Conservation (phyloP, 1,140 invertebrate species). For the Elymnias hypermnestra region DNA sequence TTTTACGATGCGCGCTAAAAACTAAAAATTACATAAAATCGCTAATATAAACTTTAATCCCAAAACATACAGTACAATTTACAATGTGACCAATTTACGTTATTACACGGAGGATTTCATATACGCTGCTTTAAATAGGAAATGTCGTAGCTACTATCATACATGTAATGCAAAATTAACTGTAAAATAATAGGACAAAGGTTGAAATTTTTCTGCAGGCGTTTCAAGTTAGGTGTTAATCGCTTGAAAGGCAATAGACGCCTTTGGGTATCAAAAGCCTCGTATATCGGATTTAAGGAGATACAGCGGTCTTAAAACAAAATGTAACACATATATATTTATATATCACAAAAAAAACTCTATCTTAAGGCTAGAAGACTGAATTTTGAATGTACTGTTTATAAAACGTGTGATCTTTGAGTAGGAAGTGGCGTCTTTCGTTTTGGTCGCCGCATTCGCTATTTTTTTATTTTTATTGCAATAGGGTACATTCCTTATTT, state of each 20-base stretch:
- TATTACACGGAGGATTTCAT: constrained; percentile 12
- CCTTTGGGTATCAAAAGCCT: constrained; percentile 24
- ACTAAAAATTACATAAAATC: background rate
- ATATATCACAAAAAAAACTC: background rate
- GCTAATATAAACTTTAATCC: constrained; percentile 1
- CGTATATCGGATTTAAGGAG: constrained; percentile 27
- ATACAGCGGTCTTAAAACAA: constrained; percentile 2
- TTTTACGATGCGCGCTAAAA: constrained; percentile 15
- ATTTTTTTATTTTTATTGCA: constrained; percentile 24
- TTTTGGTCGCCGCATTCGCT: constrained; percentile 15
- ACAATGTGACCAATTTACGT: background rate
- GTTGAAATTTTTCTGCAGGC: constrained; percentile 2
- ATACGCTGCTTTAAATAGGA: background rate
- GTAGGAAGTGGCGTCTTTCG: constrained; percentile 3
- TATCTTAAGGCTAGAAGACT: background rate
- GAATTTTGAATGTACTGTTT: background rate
- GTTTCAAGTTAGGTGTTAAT: constrained; percentile 21
- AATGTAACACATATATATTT: constrained; percentile 1
- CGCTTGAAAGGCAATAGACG: constrained; percentile 22
- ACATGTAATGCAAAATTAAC: background rate
- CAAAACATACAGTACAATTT: constrained; percentile 7
- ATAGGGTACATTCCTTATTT: constrained; percentile 18
- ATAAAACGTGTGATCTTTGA: background rate
- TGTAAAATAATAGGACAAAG: background rate
- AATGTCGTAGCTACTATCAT: background rate